phyloP scores from a whole-genome alignment of 2,797 vertebrate species.

The Sebastes oblongus region DNA sequence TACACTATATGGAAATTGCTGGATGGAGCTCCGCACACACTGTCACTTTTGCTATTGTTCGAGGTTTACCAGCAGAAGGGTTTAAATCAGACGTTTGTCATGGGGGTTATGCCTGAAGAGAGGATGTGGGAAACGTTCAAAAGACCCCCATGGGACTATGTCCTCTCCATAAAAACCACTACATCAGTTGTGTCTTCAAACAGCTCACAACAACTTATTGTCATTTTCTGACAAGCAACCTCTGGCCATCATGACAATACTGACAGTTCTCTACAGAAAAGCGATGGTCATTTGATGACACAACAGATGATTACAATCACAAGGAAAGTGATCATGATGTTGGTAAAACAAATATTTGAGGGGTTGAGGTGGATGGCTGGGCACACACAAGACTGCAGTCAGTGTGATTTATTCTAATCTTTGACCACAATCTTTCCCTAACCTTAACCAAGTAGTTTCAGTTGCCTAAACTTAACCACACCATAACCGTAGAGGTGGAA shows the following conservation, averaged over 20 bases:
- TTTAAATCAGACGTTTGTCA: neutral
- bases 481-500: neutral
- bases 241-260: neutral
- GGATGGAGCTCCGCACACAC: neutral
- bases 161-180: neutral
- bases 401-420: neutral
- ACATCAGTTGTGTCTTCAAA: neutral
- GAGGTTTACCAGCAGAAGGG: neutral
- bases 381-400: neutral
- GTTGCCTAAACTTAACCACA: neutral
- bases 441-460: neutral
- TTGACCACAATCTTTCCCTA: neutral
- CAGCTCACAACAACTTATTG: neutral
- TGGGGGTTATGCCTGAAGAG: neutral
- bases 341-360: neutral
- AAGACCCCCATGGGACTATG: neutral
- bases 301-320: neutral
- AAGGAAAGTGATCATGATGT: neutral
- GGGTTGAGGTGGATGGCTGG: neutral
- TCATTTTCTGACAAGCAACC: neutral
- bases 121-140: neutral
- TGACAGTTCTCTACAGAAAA: neutral
- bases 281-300: neutral
- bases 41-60: neutral
- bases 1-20: neutral